phyloP scores from a whole-genome alignment of 2,888 invertebrate species.

The Acanthosepion pharaonis region DNA sequence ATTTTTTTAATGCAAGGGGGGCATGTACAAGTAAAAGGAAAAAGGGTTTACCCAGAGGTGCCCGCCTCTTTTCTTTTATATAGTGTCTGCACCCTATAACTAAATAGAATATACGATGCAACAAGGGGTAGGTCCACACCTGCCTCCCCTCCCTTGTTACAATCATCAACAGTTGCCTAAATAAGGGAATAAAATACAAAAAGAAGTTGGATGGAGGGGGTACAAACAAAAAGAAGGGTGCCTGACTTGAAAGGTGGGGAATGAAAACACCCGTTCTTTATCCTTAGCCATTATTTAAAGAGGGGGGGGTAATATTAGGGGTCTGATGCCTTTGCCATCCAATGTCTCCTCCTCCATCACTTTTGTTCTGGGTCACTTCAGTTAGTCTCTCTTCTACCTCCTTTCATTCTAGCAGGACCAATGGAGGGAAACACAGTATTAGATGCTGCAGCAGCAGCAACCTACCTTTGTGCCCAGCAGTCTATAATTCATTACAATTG shows the following conservation, averaged over 20 bases:
- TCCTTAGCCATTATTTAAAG: background rate
- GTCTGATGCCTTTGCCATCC: background rate
- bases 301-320: background rate
- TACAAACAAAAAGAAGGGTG: background rate
- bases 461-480: background rate
- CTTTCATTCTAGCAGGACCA: background rate
- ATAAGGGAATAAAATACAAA: background rate
- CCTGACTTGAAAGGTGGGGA: slow-evolving; percentile 17
- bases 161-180: slow-evolving; percentile 33
- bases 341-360: background rate
- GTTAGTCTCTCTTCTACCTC: background rate
- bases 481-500: background rate
- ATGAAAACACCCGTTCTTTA: background rate
- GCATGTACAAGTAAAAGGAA: no score
- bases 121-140: slow-evolving; percentile 33
- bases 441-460: slow-evolving; percentile 2
- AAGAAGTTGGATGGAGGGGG: slow-evolving; percentile 25
- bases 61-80: background rate
- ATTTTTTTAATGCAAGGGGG: background rate
- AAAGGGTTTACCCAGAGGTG: background rate
- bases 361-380: slow-evolving; percentile 33
- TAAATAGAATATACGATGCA: slow-evolving; percentile 11
- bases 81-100: slow-evolving; percentile 7
- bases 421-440: background rate
- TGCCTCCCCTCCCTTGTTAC: slow-evolving; percentile 21